Evolutionary conservation across 2,888 invertebrate genomes (phyloP), one percentile per base, ranked within the genome.

Genomic region (Candidula unifasciata): DNA sequence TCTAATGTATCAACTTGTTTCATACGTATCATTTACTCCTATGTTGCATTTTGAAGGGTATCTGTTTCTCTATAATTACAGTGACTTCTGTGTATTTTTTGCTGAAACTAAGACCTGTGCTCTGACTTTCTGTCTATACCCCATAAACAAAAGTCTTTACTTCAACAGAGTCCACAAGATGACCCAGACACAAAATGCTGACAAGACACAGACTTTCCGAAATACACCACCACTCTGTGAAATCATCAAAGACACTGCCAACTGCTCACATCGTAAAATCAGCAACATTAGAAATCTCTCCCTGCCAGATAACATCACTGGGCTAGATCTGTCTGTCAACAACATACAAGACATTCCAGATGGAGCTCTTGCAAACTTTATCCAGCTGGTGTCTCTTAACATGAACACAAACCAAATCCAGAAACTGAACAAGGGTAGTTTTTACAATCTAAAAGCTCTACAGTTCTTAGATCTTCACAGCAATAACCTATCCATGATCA

Each of bases 241-340:
- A 24, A 60, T 24, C n/a, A 30, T 16, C 3, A 30, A 30, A 13
- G 27, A 21, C 0, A 8, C 52, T 27, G 77, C 77, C 3, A 10
- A 77, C 57, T 77, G 77, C 60, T 77, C 77, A 30, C 13, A 21
- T 33, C 77, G 3, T 16, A 35, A 57, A 18, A 77, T 77, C 35
- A 57, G 44, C 16, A 52, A 74, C 3, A 10, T 60, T 33, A 21
- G 35, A 24, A 64, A 64, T 66, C 24, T 66, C 18, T 18, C 35
- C 37, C 30, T 73, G 18, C 37, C 73, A 24, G 3, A 16, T 3
- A 44, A 60, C 18, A 74, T 82, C 27, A 82, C 64, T n/a, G 21
- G 30, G 5, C 74, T 82, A 21, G 52, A 74, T n/a, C 37, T 82
- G 44, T 64, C 82, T 6, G 10, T 44, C 66, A 82, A 82, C 27